Evolutionary conservation across 2,888 invertebrate genomes (phyloP), one percentile per base, ranked within the genome.

Genomic region (Agrotis clavis): DNA sequence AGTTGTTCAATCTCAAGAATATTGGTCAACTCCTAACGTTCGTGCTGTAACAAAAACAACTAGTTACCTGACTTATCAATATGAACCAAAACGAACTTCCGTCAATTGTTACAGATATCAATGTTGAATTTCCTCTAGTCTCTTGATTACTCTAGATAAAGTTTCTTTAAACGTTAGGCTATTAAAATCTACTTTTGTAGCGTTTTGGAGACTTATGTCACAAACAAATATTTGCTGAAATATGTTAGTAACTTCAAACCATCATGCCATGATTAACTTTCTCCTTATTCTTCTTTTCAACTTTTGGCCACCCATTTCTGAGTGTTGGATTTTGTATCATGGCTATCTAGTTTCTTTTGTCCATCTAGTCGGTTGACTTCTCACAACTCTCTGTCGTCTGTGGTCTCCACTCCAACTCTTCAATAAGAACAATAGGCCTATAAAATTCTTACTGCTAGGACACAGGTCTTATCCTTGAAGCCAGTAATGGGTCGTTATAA

Each of bases 51-150:
- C 21, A 13, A 47, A 69, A 77, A 71, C 19, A 53, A 59, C 13
- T 59, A n/a, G 19, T 69, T 14, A 45, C 18, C 18, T 19, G 48
- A 61, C 63, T 78, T 75, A 75, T 75, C 72, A 78, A 63, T 30
- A 50, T n/a, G 48, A 25, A 51, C 60, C 35, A 63, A 64, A 50
- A 50, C 19, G 48, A 21, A 79, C 54, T 74, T 77, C 80, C 77
- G 77, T 14, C 80, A 74, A 80, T 77, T 80, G 74, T 75, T 77
- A 18, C 16, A 74, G 67, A 74, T 80, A 74, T 45, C 75, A 56
- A 63, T 65, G 76, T 69, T 75, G 56, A 81, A 65, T 81, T 81
- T 69, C 51, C 57, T 76, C 51, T 50, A 57, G 35, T 57, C 35
- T 56, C n/a, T 35, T 45, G 30, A 41, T 51, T 60, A 61, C 35